A percentile compares a stretch with the other conserved stretches of the same genome.
Evolutionary conservation across 2,888 invertebrate species (phyloP).

Genomic region (Augiades crinisus): DNA sequence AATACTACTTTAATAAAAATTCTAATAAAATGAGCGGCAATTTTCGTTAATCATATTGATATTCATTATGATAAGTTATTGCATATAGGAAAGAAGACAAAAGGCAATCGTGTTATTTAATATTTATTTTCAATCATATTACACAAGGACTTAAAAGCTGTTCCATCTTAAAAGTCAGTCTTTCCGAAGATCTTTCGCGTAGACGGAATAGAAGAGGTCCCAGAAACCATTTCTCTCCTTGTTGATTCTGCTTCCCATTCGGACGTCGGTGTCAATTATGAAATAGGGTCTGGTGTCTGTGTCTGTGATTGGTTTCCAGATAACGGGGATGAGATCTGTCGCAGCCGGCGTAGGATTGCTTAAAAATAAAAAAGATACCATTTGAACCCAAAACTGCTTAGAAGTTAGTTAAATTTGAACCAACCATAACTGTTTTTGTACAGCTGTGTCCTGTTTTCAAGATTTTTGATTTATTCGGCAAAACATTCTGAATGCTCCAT

Average conservation of each 20-base stretch:
- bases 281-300: slow-evolving; percentile 55
- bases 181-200: slow-evolving; percentile 50
- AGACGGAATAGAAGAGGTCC: slow-evolving; percentile 64
- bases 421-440: no score
- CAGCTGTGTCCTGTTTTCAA: no score
- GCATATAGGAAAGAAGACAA: background rate
- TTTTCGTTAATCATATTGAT: no score
- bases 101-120: background rate
- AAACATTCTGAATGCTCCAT: no score
- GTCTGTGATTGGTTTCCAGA: slow-evolving; percentile 50
- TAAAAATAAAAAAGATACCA: slow-evolving; percentile 37
- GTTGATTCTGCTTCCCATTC: slow-evolving; percentile 49
- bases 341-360: slow-evolving; percentile 61
- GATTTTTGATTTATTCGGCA: no score
- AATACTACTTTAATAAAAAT: no score
- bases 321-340: slow-evolving; percentile 49
- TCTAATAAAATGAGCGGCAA: no score
- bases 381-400: no score
- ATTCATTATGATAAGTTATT: background rate
- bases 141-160: background rate
- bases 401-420: no score
- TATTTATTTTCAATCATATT: slow-evolving; percentile 4
- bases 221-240: slow-evolving; percentile 68
- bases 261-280: slow-evolving; percentile 54
- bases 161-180: slow-evolving; percentile 39